phyloP scores from a whole-genome alignment of 2,113 vertebrate genomes.

The Climacteris rufus region DNA sequence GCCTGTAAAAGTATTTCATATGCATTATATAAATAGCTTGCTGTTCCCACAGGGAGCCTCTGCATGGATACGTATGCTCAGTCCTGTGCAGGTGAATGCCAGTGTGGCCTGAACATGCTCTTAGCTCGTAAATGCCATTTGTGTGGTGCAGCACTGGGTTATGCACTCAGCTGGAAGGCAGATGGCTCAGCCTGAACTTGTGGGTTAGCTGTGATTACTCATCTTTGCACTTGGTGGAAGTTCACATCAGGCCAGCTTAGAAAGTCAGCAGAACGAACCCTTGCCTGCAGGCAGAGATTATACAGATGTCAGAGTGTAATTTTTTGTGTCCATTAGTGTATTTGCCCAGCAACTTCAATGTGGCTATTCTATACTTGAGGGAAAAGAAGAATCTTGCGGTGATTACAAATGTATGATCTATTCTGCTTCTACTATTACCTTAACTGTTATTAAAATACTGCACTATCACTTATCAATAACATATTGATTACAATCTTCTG shows the following conservation, averaged over 20 bases:
- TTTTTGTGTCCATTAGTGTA: not conserved
- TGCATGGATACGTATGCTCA: not conserved
- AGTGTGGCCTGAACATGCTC: not conserved
- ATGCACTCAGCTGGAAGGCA: not conserved
- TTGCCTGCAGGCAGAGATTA: not conserved
- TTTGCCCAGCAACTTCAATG: not conserved
- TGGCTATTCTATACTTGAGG: not conserved
- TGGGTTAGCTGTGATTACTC: not conserved
- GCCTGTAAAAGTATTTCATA: not conserved
- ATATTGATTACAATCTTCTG: not conserved
- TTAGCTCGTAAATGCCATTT: not conserved
- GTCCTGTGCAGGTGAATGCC: not conserved
- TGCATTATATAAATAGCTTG: not conserved
- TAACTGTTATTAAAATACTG: not conserved
- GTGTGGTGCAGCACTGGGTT: not conserved
- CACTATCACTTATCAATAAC: not conserved
- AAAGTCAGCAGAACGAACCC: not conserved
- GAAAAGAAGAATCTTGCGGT: not conserved
- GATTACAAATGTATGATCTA: not conserved
- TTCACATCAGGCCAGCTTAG: not conserved
- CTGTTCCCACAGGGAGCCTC: not conserved
- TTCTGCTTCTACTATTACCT: not conserved
- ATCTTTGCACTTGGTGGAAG: not conserved
- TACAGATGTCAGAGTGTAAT: not conserved
- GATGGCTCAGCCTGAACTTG: not conserved